Evolutionary conservation across 2,888 invertebrate species (phyloP), one percentile per base, ranked within the genome.

Genomic region (Crossocerus cetratus): DNA sequence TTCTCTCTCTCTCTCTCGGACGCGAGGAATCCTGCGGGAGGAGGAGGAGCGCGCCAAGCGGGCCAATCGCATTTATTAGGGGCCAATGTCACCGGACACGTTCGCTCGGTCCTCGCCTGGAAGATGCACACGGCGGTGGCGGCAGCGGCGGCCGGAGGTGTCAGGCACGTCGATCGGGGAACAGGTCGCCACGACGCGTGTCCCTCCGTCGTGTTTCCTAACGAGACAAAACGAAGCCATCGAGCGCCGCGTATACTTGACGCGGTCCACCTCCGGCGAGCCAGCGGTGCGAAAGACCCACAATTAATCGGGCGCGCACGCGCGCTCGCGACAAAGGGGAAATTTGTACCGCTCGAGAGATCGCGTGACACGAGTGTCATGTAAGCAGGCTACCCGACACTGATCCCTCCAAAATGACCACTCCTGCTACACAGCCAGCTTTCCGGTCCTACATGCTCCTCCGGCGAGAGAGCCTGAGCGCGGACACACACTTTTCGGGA

Each of bases 41-140:
- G 16, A 49, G 67, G 74, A 73, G 69, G 71, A 69, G 74, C 70
- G 77, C 83, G 79, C 77, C 32, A 75, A 76, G 83, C 80, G 76
- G 72, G 78, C 76, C 81, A 79, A 82, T 83, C 83, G 79, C 77
- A 78, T 81, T 83, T 81, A 83, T 83, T 79, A 81, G 82, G 78
- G 76, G 74, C 66, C 82, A 70, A 61, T 82, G 82, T 82, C 81
- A 76, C 76, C 75, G 76, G 66, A 82, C 76, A 78, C 80, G 80
- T 82, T 81, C 77, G 70, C 81, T 74, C 69, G 69, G 77, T 81
- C 79, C 75, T 79, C 8, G 79, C 81, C 77, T 79, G 32, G 32
- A 32, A 32, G 32, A 32, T 32, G 81, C 79, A 81, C 74, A 75
- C 79, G 23, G 23, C 2, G 23, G 23, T 3, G 23, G 4, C 23